Conservation (phyloP, 2,888 invertebrate genomes). For the Hofmannophila pseudospretella region DNA sequence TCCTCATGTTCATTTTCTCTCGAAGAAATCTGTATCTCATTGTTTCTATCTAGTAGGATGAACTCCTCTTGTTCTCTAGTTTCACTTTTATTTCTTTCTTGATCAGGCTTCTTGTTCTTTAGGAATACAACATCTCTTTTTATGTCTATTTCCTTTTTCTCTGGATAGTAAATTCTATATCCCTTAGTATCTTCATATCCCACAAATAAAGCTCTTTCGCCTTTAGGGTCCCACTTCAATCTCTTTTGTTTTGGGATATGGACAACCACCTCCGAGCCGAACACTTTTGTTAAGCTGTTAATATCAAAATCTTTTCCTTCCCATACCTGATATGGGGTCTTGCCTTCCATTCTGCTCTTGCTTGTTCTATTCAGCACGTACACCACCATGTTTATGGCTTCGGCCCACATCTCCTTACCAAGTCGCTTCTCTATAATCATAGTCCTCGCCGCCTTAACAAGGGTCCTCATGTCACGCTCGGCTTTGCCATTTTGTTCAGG, state of each 20-base stretch:
- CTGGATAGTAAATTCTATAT: no score
- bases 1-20: no score
- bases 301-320: not conserved
- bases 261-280: conserved; percentile 6
- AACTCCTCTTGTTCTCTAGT: conserved; percentile 10
- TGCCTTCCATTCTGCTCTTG: not conserved
- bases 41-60: conserved; percentile 1
- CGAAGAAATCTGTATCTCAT: no score
- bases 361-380: conserved; percentile 3
- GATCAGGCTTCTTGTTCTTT: conserved; percentile 4
- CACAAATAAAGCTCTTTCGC: conserved; percentile 18
- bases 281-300: not conserved
- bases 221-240: conserved; percentile 20
- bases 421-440: conserved; percentile 7
- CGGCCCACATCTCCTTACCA: conserved; percentile 12
- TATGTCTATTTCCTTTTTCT: no score
- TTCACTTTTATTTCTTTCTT: conserved; percentile 5
- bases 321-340: conserved; percentile 1
- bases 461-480: conserved; percentile 15
- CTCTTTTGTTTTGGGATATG: conserved; percentile 18
- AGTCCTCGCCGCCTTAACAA: conserved; percentile 16
- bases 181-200: conserved; percentile 17
- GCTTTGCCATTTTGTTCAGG: conserved; percentile 19
- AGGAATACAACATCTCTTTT: no score
- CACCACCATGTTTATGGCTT: conserved; percentile 11